Evolutionary conservation across 2,888 invertebrate species (phyloP).

Genomic region (Eupithecia abbreviata): DNA sequence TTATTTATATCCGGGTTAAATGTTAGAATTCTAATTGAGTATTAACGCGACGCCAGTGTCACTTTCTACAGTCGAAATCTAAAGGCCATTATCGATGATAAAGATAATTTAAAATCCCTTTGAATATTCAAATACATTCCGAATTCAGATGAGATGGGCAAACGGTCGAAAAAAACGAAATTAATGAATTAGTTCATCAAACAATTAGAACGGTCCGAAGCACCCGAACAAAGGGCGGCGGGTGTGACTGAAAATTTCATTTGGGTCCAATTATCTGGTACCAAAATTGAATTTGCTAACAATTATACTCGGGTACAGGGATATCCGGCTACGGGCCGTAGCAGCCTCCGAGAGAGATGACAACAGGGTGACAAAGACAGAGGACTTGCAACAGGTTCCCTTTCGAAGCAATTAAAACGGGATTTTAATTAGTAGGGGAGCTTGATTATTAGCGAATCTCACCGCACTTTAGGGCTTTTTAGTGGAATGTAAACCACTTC

Average conservation of each 20-base stretch:
- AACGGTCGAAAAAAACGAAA: constrained; percentile 56
- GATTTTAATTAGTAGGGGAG: constrained; percentile 83
- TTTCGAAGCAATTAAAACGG: constrained; percentile 80
- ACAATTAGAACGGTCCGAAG: constrained; percentile 71
- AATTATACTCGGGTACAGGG: constrained; percentile 64
- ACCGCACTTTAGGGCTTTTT: constrained; percentile 70
- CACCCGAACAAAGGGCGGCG: constrained; percentile 69
- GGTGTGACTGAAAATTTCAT: constrained; percentile 76
- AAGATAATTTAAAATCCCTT: constrained; percentile 35
- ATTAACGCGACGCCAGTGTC: constrained; percentile 28
- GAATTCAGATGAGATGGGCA: constrained; percentile 36
- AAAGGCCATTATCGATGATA: constrained; percentile 39
- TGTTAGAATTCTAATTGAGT: constrained; percentile 35
- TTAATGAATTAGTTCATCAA: constrained; percentile 72
- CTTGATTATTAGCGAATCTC: constrained; percentile 79
- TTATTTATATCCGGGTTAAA: constrained; percentile 34
- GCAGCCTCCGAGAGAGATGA: constrained; percentile 68
- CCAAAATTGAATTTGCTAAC: constrained; percentile 79
- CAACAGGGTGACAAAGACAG: constrained; percentile 51
- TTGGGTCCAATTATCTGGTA: constrained; percentile 76
- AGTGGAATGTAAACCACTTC: constrained; percentile 74
- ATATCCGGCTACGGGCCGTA: constrained; percentile 81
- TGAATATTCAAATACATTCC: constrained; percentile 44
- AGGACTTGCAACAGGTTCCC: constrained; percentile 77
- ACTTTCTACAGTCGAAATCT: constrained; percentile 42